Evolutionary conservation across 2,797 vertebrate species (phyloP).

Genomic region (Gymnothorax javanicus): DNA sequence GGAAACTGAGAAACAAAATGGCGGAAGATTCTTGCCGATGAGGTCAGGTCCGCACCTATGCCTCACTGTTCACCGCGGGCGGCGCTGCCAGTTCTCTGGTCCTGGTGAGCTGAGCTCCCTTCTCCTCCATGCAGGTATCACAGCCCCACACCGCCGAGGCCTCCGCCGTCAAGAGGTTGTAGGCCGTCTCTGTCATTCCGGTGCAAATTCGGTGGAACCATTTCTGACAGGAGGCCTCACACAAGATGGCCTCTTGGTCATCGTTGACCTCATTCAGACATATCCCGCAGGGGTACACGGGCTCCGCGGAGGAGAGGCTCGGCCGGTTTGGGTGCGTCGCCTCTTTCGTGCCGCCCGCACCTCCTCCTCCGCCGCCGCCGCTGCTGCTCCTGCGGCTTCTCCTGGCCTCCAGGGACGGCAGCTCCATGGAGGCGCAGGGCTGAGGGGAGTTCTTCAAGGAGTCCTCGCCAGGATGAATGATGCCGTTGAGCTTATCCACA

Average conservation of each 20-base stretch:
- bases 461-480: conserved; percentile 63
- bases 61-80: conserved; percentile 55
- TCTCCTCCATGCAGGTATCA: conserved; percentile 80
- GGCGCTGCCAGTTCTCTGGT: conserved; percentile 63
- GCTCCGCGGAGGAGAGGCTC: conserved; percentile 66
- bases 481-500: conserved; percentile 64
- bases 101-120: conserved; percentile 74
- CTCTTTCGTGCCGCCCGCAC: conserved; percentile 57
- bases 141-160: conserved; percentile 81
- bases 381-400: conserved; percentile 35
- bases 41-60: conserved; percentile 42
- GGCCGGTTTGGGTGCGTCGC: conserved; percentile 63
- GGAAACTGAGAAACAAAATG: neutral
- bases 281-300: conserved; percentile 76
- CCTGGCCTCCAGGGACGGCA: conserved; percentile 48
- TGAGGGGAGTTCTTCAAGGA: conserved; percentile 66
- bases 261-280: conserved; percentile 81
- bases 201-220: conserved; percentile 85
- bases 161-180: conserved; percentile 80
- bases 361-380: conserved; percentile 19
- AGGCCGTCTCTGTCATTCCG: conserved; percentile 83
- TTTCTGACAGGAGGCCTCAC: conserved; percentile 83
- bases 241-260: conserved; percentile 82
- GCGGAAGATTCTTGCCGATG: neutral
- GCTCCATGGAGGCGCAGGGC: conserved; percentile 51